Percentiles rank a stretch among this genome's conserved stretches.
These are phyloP conservation scores for Xylophagus ater DNA, from an alignment of 2,888 invertebrate genomes.

Conservation along the genomic window DNA sequence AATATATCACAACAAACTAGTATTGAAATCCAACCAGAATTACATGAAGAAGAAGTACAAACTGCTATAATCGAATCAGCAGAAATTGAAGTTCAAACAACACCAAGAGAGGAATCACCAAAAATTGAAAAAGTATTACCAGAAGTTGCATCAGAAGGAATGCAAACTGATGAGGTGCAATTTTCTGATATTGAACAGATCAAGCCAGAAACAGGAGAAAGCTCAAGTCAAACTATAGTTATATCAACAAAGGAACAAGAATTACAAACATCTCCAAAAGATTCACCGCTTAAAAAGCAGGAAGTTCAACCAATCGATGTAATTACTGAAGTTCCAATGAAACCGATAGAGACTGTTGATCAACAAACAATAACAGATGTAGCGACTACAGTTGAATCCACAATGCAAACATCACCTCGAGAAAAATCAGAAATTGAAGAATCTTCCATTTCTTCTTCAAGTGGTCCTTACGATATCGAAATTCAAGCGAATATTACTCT, in stretches of 20 bases:
- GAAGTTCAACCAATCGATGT: constrained; percentile 19
- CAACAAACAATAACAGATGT: constrained; percentile 25
- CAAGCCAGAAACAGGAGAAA: constrained; percentile 19
- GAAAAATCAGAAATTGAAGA: too few relatives aligned
- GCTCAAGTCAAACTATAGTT: constrained; percentile 29
- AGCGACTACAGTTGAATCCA: constrained; percentile 22
- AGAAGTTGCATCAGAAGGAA: constrained; percentile 40
- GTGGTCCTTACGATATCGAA: constrained; percentile 35
- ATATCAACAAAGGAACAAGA: constrained; percentile 30
- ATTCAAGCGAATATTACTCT: constrained; percentile 50
- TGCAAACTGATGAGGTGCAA: constrained; percentile 38
- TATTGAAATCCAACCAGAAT: constrained; percentile 24
- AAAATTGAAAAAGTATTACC: constrained; percentile 20
- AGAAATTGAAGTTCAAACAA: constrained; percentile 36
- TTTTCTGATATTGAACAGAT: constrained; percentile 25
- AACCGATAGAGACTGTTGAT: constrained; percentile 18
- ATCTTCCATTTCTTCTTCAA: constrained; percentile 24
- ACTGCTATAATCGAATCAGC: constrained; percentile 28
- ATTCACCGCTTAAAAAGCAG: constrained; percentile 22
- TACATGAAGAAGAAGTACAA: constrained; percentile 33
- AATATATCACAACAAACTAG: constrained; percentile 33
- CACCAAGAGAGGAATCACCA: constrained; percentile 19
- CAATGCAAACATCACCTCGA: constrained; percentile 32
- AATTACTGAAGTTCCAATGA: constrained; percentile 12
- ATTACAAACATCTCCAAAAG: constrained; percentile 33